Conservation (phyloP, 1,140 invertebrate genomes). For the Teleogryllus occipitalis region DNA sequence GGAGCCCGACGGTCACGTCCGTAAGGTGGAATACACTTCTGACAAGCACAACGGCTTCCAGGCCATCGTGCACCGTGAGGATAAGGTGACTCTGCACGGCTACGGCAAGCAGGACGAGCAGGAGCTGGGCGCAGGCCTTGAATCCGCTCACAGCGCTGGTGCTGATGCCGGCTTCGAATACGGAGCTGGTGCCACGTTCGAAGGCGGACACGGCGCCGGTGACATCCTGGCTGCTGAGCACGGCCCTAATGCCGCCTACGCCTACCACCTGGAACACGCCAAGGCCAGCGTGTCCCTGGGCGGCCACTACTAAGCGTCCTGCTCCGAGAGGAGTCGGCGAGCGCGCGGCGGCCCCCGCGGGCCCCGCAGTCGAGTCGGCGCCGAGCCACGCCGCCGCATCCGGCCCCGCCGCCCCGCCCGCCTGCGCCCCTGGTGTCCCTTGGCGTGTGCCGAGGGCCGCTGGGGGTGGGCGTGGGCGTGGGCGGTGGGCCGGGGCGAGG, state of each 20-base stretch:
- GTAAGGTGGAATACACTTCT: conserved; percentile 25
- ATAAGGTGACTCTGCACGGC: conserved; percentile 23
- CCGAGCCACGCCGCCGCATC: too few species aligned
- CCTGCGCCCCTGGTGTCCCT: neutral
- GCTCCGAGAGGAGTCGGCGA: neutral
- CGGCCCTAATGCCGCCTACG: neutral
- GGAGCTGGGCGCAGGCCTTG: too few species aligned
- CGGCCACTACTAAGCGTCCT: neutral
- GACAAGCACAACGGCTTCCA: conserved; percentile 27
- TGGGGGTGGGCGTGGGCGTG: too few species aligned
- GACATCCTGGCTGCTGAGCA: neutral
- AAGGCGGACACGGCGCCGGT: too few species aligned
- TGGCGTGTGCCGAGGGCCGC: too few species aligned
- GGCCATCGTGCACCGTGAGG: conserved; percentile 22
- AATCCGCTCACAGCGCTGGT: neutral
- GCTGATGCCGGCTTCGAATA: neutral
- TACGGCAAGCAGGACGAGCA: neutral
- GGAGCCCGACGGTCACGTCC: conserved; percentile 30
- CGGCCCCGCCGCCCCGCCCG: too few species aligned
- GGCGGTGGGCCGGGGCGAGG: neutral
- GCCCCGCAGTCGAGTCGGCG: too few species aligned
- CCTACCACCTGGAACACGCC: neutral
- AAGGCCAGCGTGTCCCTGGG: neutral
- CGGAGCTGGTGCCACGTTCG: neutral
- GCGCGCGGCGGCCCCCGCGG: too few species aligned